A percentile compares a stretch with the other conserved stretches of the same genome.
These are phyloP conservation scores for Pao palembangensis DNA, from an alignment of 2,113 vertebrate species.

Conservation along the genomic window DNA sequence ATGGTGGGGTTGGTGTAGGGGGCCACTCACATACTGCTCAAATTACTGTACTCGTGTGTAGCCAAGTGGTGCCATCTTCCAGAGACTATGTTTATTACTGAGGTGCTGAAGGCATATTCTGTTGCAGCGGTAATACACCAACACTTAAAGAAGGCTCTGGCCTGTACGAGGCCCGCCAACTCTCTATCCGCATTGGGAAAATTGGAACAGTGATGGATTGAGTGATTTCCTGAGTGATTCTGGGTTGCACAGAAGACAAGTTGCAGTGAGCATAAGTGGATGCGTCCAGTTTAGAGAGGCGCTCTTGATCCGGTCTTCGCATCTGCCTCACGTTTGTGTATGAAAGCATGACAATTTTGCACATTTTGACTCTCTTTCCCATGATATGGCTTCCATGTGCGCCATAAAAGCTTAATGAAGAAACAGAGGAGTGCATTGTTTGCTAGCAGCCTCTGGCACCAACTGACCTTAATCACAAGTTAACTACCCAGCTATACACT, in stretches of 20 bases:
- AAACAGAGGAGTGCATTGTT: constrained; percentile 53
- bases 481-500: constrained; percentile 21
- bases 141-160: neutral
- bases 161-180: constrained; percentile 1
- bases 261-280: neutral
- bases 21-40: neutral
- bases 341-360: constrained; percentile 1
- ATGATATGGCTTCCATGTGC: constrained; percentile 43
- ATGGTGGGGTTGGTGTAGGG: neutral
- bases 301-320: neutral
- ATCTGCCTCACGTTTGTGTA: constrained; percentile 2
- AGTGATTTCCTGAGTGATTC: constrained; percentile 20
- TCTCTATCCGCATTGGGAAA: constrained; percentile 23
- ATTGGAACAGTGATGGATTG: constrained; percentile 14
- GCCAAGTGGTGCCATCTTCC: constrained; percentile 18
- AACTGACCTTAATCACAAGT: constrained; percentile 33
- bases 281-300: constrained; percentile 3
- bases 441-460: constrained; percentile 22
- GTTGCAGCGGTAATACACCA: constrained; percentile 19
- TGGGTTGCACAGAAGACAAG: constrained; percentile 3
- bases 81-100: constrained; percentile 34
- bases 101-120: constrained; percentile 11
- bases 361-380: constrained; percentile 19
- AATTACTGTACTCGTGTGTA: neutral
- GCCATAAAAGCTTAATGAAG: constrained; percentile 38